Evolutionary conservation across 1,140 invertebrate species (phyloP).

Genomic region (Trachymyrmex septentrionalis): DNA sequence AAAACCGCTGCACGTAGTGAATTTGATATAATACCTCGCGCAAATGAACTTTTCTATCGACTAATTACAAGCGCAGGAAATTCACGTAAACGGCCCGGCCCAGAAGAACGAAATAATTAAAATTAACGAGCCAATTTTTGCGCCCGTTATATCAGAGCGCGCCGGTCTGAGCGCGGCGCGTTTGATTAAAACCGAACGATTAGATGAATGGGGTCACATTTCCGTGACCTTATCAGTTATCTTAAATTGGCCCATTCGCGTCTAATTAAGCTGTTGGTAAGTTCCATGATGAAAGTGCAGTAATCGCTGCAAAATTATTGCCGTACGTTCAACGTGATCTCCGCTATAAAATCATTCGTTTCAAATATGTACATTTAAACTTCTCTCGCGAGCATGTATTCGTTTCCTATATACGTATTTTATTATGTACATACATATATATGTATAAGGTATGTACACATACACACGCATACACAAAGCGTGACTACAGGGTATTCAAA

Average conservation of each 20-base stretch:
- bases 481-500: background rate
- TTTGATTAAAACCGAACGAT: conserved; percentile 68
- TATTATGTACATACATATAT: background rate
- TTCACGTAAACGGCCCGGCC: conserved; percentile 37
- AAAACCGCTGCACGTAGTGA: conserved; percentile 45
- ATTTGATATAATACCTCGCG: conserved; percentile 50
- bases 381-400: background rate
- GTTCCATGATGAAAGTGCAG: conserved; percentile 53
- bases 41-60: conserved; percentile 67
- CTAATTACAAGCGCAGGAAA: conserved; percentile 58
- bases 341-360: background rate
- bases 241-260: conserved; percentile 65
- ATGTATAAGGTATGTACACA: background rate
- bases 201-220: conserved; percentile 58
- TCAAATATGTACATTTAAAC: background rate
- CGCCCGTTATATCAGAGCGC: conserved; percentile 8
- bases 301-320: conserved; percentile 61
- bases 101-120: conserved; percentile 69
- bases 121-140: conserved; percentile 72
- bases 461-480: background rate
- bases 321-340: conserved; percentile 19
- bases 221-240: conserved; percentile 68
- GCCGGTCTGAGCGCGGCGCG: conserved; percentile 11
- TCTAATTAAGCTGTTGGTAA: conserved; percentile 70
- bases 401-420: background rate